phyloP scores from a whole-genome alignment of 37 sponge, comb jelly and placozoan genomes.

The Petrosia ficiformis region DNA sequence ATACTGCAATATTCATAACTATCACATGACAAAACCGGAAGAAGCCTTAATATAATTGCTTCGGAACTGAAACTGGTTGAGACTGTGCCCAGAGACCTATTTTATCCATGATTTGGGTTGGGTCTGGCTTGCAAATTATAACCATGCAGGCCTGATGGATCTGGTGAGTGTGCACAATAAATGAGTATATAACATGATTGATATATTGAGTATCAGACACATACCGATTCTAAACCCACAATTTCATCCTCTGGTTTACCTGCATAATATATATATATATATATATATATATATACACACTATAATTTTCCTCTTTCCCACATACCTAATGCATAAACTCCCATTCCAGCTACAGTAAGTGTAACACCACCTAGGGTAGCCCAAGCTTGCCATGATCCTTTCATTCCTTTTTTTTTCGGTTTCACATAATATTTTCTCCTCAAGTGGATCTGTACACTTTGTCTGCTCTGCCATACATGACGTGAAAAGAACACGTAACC shows the following conservation, averaged over 20 bases:
- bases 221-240: conserved; percentile 42
- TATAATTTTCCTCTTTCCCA: background rate
- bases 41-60: too few relatives aligned
- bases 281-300: background rate
- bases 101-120: too few relatives aligned
- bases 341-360: conserved; percentile 15
- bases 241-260: conserved; percentile 61
- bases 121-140: too few relatives aligned
- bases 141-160: too few relatives aligned
- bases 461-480: background rate
- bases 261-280: background rate
- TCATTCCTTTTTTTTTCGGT: conserved; percentile 40
- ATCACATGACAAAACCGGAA: too few relatives aligned
- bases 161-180: too few relatives aligned
- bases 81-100: too few relatives aligned
- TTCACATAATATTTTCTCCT: conserved; percentile 39
- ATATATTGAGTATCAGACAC: too few relatives aligned
- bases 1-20: too few relatives aligned
- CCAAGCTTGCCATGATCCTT: conserved; percentile 49
- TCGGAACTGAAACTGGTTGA: too few relatives aligned
- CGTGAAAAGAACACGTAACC: background rate
- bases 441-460: background rate
- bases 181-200: too few relatives aligned
- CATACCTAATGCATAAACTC: conserved; percentile 51
- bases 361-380: conserved; percentile 50